Base-by-base conservation (phyloP, 2,888 invertebrate species). In the Orthosia incerta region DNA sequence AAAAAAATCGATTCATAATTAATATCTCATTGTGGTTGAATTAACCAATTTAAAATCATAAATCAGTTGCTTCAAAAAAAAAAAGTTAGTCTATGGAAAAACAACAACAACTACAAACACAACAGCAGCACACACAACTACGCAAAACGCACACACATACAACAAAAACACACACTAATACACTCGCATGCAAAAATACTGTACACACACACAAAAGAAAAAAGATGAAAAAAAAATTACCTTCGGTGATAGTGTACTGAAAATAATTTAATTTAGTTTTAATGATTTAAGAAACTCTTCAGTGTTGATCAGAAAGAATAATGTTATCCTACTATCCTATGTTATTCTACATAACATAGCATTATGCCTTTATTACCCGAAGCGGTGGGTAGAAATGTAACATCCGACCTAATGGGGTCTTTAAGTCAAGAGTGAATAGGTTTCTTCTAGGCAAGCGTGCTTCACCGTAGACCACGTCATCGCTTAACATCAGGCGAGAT, bases 111-210 rank as follows among this genome's bases (percentile, higher is more conserved):
- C 79, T 56, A 77, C 69, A 70, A 68, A 60, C 76, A 83, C 69
- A 80, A 80, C 73, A 71, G 60, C 59, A 78, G 69, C 67, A 76
- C 74, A 85, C 80, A 82, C 57, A 63, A 70, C 79, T 82, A 82
- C 67, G 56, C 23, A 31, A 73, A 64, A 81, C 75, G 72, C 82
- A 88, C 82, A 84, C 83, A 83, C 76, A 75, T 76, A 80, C 75
- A 62, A 46, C 23, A 50, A n/a, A 73, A 73, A 48, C n/a, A 59
- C 31, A 72, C 26, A 71, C 13, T 84, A 74, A 74, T 66, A 86
- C 85, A 85, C 82, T 79, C 80, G 73, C 82, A 85, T 79, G 82
- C 82, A 83, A 76, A 61, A 76, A 71, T 46, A 77, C 73, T 74
- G 64, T 45, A 71, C 45, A 74, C 59, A 72, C 59, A 64, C 56